Evolutionary conservation across 2,888 invertebrate species (phyloP).

Genomic region (Drosophila mercatorum): DNA sequence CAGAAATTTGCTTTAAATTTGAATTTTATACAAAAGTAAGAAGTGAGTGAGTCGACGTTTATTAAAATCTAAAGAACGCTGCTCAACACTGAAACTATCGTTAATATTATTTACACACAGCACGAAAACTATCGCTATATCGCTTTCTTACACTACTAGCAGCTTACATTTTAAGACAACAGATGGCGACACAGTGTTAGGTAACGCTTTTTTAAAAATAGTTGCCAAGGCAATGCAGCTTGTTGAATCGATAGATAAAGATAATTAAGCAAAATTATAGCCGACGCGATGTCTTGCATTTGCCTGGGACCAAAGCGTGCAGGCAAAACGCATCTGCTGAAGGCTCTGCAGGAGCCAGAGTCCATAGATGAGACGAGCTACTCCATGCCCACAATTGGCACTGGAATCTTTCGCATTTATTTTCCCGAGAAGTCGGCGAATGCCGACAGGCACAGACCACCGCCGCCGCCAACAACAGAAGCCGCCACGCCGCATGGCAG

Average conservation of each 20-base stretch:
- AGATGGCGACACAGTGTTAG: slow-evolving; percentile 24
- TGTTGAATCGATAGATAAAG: slow-evolving; percentile 53
- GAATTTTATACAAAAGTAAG: not conserved
- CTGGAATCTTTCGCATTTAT: slow-evolving; percentile 89
- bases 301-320: slow-evolving; percentile 92
- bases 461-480: slow-evolving; percentile 33
- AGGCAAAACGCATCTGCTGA: slow-evolving; percentile 92
- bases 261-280: not conserved
- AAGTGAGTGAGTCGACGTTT: slow-evolving; percentile 9
- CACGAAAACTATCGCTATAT: not conserved
- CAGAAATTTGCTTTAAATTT: not conserved
- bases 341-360: slow-evolving; percentile 89
- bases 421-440: slow-evolving; percentile 83
- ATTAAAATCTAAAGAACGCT: not conserved
- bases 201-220: slow-evolving; percentile 18
- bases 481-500: slow-evolving; percentile 51
- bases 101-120: not conserved
- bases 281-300: slow-evolving; percentile 85
- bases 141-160: no score
- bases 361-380: slow-evolving; percentile 91
- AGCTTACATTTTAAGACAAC: not conserved
- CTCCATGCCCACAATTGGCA: slow-evolving; percentile 92
- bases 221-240: slow-evolving; percentile 33
- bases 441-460: slow-evolving; percentile 47
- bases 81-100: slow-evolving; percentile 15